Percentiles rank a stretch among this genome's conserved stretches.
These are phyloP conservation scores for Euwallacea similis DNA, from an alignment of 1,140 invertebrate species.

Conservation along the genomic window DNA sequence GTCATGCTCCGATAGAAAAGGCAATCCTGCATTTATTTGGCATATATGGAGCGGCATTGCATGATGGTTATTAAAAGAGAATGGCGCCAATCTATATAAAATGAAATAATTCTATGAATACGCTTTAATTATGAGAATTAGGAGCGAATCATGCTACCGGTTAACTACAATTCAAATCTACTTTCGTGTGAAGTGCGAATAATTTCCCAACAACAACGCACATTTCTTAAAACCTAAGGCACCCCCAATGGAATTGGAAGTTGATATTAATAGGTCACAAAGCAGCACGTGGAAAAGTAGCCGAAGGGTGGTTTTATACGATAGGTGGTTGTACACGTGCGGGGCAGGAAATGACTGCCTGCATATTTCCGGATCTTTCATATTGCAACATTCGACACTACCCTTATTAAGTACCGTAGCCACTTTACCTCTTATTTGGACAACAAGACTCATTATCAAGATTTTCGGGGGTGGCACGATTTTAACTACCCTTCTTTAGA, in stretches of 20 bases:
- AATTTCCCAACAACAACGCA: too few relatives aligned
- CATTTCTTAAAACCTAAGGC: too few relatives aligned
- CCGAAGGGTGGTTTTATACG: conserved; percentile 8
- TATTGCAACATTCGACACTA: conserved; percentile 18
- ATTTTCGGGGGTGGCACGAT: conserved; percentile 34
- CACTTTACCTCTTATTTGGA: conserved; percentile 35
- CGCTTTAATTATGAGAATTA: conserved; percentile 18
- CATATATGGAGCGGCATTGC: conserved; percentile 13
- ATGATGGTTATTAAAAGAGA: conserved; percentile 10
- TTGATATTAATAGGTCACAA: neutral
- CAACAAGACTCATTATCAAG: conserved; percentile 34
- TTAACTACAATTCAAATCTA: too few relatives aligned
- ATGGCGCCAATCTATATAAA: conserved; percentile 13
- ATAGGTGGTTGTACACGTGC: conserved; percentile 36
- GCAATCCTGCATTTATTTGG: conserved; percentile 7
- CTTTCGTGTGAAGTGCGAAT: too few relatives aligned
- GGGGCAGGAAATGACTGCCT: conserved; percentile 31
- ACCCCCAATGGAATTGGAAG: too few relatives aligned
- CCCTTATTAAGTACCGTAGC: conserved; percentile 22
- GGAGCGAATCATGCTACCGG: neutral
- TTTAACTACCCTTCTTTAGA: conserved; percentile 23
- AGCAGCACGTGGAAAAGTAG: conserved; percentile 9
- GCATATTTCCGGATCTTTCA: conserved; percentile 26
- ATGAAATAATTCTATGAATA: neutral
- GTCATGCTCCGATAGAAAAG: conserved; percentile 2